Conservation (phyloP, 2,888 invertebrate genomes). For the Cosmorhoe ocellata region DNA sequence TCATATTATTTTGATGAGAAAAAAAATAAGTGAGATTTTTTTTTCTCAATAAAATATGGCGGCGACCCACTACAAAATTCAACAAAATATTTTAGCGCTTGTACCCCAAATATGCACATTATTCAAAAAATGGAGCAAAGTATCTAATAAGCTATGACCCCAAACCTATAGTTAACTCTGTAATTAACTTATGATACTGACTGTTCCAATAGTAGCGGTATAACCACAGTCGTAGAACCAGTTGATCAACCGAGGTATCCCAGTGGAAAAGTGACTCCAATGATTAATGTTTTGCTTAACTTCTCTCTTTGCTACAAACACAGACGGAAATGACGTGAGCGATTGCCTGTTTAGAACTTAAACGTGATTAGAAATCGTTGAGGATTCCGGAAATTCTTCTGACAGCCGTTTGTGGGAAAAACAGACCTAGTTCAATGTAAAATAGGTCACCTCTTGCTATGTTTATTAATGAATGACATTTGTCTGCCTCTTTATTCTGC, state of each 20-base stretch:
- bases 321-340: conserved; percentile 26
- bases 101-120: no score
- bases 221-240: background rate
- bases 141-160: no score
- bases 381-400: conserved; percentile 19
- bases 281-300: conserved; percentile 43
- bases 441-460: conserved; percentile 15
- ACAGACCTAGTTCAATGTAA: conserved; percentile 10
- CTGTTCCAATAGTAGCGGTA: background rate
- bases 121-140: no score
- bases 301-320: conserved; percentile 30
- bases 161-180: no score
- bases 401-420: conserved; percentile 3
- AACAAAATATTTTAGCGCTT: background rate
- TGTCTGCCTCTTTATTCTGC: no score
- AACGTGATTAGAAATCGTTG: conserved; percentile 36
- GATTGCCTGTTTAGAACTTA: conserved; percentile 35
- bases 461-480: background rate
- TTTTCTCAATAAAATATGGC: no score
- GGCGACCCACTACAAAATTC: no score
- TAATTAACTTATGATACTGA: no score
- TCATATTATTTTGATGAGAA: no score
- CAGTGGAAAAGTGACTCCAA: conserved; percentile 19
- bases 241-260: background rate
- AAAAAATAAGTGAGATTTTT: no score